Conservation (phyloP, 2,888 invertebrate genomes). For the Smittia sp. region DNA sequence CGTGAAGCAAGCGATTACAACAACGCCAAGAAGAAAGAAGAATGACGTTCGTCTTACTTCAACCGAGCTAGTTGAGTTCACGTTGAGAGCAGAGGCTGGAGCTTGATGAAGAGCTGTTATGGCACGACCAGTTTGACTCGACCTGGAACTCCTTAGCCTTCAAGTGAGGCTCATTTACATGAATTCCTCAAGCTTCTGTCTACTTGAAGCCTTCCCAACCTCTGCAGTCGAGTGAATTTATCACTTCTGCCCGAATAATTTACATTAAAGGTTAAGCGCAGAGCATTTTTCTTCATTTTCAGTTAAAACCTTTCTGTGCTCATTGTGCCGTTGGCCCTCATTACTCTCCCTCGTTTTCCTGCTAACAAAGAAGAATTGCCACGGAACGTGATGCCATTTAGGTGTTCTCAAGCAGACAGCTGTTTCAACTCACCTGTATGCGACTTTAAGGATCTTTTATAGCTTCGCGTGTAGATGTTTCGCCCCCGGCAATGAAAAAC, state of each 20-base stretch:
- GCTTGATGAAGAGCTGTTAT: no score
- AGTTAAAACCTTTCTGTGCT: conserved; percentile 22
- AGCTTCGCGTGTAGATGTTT: background rate
- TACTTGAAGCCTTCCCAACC: no score
- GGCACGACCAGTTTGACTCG: no score
- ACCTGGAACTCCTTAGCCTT: no score
- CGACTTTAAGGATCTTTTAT: background rate
- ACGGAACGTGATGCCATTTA: conserved; percentile 37
- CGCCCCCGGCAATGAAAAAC: background rate
- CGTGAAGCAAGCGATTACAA: no score
- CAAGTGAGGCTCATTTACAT: no score
- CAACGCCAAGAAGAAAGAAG: background rate
- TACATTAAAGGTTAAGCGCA: conserved; percentile 39
- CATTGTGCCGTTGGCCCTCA: conserved; percentile 8
- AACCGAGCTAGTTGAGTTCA: conserved; percentile 22
- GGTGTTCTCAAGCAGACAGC: background rate
- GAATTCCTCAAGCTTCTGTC: no score
- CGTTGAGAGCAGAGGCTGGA: background rate
- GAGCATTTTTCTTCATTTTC: conserved; percentile 38
- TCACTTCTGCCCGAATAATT: conserved; percentile 40
- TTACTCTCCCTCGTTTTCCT: background rate
- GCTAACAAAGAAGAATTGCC: conserved; percentile 37
- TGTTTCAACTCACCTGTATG: background rate
- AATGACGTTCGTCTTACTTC: background rate
- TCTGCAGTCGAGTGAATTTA: conserved; percentile 18